Conservation (phyloP, 2,113 vertebrate species). For the Trogon surrucura region DNA sequence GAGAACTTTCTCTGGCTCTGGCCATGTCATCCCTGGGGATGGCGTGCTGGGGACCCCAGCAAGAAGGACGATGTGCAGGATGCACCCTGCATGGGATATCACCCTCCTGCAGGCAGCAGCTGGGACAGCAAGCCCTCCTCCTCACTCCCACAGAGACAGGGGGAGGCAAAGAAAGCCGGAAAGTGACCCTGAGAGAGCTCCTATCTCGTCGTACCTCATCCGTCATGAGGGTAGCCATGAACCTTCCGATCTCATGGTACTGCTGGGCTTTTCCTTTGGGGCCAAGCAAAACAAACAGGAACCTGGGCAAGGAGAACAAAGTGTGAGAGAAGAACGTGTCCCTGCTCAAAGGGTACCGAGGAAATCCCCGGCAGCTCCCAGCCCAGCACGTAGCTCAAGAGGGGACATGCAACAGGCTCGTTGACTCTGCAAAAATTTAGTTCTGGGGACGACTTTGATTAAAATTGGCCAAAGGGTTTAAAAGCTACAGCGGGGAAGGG, state of each 20-base stretch:
- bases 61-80: background rate
- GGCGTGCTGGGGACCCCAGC: fast-evolving
- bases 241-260: conserved; percentile 96
- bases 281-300: conserved; percentile 94
- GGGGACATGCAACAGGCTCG: too few relatives aligned
- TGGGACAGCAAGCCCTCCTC: background rate
- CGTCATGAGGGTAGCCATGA: conserved; percentile 97
- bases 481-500: background rate
- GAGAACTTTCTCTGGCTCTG: background rate
- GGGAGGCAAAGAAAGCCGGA: background rate
- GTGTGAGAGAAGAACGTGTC: background rate
- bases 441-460: background rate
- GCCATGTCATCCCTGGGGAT: background rate
- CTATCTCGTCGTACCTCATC: conserved; percentile 81
- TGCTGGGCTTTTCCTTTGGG: conserved; percentile 93
- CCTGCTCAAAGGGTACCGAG: background rate
- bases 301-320: conserved; percentile 73
- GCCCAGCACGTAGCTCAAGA: fast-evolving
- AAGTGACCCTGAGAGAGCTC: fast-evolving
- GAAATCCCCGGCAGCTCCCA: background rate
- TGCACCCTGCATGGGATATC: background rate
- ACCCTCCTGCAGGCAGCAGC: background rate
- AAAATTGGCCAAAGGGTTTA: background rate
- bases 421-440: background rate
- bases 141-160: background rate